phyloP scores from a whole-genome alignment of 1,140 invertebrate species.

The Drosophila pseudoobscura region DNA sequence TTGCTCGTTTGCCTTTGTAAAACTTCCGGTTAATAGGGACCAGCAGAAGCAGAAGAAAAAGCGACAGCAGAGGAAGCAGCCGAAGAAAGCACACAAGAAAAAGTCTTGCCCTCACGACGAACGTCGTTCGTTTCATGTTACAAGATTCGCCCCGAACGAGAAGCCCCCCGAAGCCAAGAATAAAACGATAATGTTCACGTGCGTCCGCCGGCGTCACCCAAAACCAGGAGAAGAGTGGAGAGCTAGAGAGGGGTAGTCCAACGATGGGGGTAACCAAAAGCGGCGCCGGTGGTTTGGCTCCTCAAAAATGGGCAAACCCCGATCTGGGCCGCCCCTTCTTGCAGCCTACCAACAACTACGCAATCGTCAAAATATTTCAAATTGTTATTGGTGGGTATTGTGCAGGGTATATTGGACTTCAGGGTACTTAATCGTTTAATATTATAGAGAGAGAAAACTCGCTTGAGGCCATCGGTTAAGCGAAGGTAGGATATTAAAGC shows the following conservation, averaged over 20 bases:
- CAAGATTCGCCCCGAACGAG: conserved; percentile 46
- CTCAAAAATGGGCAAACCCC: conserved; percentile 18
- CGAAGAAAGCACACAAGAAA: conserved; percentile 38
- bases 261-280: conserved; percentile 23
- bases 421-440: neutral
- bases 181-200: conserved; percentile 56
- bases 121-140: conserved; percentile 64
- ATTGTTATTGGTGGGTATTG: conserved; percentile 28
- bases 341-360: conserved; percentile 46
- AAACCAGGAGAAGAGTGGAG: neutral
- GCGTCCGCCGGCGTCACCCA: conserved; percentile 59
- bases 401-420: conserved; percentile 5
- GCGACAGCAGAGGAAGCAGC: conserved; percentile 15
- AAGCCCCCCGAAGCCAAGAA: neutral
- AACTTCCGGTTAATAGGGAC: conserved; percentile 73
- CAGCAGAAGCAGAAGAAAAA: conserved; percentile 30
- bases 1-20: conserved; percentile 79
- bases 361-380: conserved; percentile 72
- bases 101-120: conserved; percentile 68
- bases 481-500: no score
- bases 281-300: conserved; percentile 6
- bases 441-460: no score
- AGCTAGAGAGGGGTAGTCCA: conserved; percentile 1
- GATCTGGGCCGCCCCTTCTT: conserved; percentile 10
- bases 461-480: no score